Evolutionary conservation across 2,888 invertebrate species (phyloP).

Genomic region (Conistra vaccinii): DNA sequence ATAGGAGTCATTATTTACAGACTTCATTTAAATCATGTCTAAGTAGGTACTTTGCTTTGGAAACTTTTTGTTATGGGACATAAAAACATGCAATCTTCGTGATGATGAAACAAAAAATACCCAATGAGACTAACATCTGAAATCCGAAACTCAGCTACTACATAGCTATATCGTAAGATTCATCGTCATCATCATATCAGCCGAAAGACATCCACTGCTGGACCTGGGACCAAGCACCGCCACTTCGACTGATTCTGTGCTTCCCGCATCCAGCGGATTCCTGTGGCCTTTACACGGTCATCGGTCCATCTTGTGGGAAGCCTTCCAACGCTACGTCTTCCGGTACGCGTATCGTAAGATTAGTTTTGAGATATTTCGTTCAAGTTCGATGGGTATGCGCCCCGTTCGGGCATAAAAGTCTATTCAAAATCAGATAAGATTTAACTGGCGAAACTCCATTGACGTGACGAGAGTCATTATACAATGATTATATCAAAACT

Average conservation of each 20-base stretch:
- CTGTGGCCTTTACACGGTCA: too few species aligned
- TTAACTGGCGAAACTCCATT: not conserved
- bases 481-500: not conserved
- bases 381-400: too few species aligned
- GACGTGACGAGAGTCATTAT: not conserved
- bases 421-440: not conserved
- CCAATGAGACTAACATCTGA: not conserved
- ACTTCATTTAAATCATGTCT: too few species aligned
- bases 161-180: not conserved
- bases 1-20: constrained; percentile 10
- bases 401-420: not conserved
- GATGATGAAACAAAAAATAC: not conserved
- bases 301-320: too few species aligned
- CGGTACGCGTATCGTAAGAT: not conserved
- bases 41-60: not conserved
- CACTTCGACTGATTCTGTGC: too few species aligned
- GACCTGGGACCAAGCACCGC: too few species aligned
- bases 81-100: not conserved
- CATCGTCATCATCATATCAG: too few species aligned
- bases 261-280: too few species aligned
- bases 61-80: not conserved
- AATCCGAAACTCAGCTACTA: not conserved
- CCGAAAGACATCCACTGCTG: too few species aligned
- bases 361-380: not conserved
- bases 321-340: too few species aligned